Evolutionary conservation across 2,113 vertebrate species (phyloP).

Genomic region (Lepus americanus): DNA sequence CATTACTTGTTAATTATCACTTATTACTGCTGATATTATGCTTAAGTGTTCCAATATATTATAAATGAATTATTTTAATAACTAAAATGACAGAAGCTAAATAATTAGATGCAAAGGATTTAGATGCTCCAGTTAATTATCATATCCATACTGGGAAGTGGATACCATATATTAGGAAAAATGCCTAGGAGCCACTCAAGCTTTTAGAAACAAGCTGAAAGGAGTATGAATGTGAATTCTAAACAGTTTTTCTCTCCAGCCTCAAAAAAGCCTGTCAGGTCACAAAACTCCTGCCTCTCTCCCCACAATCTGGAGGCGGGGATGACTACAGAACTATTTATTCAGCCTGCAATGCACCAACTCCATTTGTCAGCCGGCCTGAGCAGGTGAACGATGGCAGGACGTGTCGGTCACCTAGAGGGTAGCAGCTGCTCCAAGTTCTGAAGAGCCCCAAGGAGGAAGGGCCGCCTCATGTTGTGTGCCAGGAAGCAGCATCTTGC

Average conservation of each 20-base stretch:
- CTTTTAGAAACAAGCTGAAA: conserved; percentile 44
- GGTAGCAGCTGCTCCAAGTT: conserved; percentile 65
- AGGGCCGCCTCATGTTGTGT: background rate
- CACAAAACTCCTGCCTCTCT: background rate
- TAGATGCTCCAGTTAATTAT: background rate
- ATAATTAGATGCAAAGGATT: conserved; percentile 18
- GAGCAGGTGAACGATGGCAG: conserved; percentile 31
- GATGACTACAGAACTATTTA: conserved; percentile 16
- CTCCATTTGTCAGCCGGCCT: conserved; percentile 56
- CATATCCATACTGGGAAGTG: background rate
- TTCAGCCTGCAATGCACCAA: background rate
- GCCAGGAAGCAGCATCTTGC: background rate
- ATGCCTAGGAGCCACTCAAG: background rate
- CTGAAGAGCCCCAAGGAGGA: background rate
- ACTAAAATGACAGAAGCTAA: conserved; percentile 27
- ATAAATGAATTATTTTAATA: conserved; percentile 31
- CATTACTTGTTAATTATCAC: background rate
- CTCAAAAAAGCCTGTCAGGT: background rate
- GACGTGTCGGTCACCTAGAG: conserved; percentile 57
- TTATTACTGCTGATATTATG: background rate
- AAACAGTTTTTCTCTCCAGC: conserved; percentile 50
- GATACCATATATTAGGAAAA: conserved; percentile 18
- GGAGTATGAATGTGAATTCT: background rate
- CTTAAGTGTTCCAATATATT: conserved; percentile 14
- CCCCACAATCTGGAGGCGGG: background rate